phyloP scores from a whole-genome alignment of 2,888 invertebrate species.

The Campoletis raptor region DNA sequence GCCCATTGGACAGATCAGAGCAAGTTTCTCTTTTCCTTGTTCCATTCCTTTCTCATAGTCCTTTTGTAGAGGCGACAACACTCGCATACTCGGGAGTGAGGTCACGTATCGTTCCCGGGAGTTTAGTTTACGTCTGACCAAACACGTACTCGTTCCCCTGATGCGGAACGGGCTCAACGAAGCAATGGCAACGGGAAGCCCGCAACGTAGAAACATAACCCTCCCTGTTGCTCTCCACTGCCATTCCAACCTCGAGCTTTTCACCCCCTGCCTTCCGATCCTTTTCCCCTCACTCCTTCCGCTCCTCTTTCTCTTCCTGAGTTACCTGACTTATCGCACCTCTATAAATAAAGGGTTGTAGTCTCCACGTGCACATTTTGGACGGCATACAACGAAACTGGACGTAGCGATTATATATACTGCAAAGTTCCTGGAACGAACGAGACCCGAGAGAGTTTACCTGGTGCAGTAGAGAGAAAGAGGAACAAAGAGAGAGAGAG shows the following conservation, averaged over 20 bases:
- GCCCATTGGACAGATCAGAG: constrained; percentile 22
- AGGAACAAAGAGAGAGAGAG: constrained; percentile 8
- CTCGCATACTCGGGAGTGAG: constrained; percentile 53
- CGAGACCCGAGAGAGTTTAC: constrained; percentile 51
- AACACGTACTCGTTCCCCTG: constrained; percentile 69
- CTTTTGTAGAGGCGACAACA: constrained; percentile 32
- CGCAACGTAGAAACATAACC: constrained; percentile 54
- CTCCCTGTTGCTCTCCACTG: constrained; percentile 5
- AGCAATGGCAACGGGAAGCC: constrained; percentile 52
- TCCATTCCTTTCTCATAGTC: background rate
- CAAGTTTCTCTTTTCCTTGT: constrained; percentile 36
- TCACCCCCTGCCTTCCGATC: constrained; percentile 16
- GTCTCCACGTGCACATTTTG: constrained; percentile 55
- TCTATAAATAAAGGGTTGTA: constrained; percentile 70
- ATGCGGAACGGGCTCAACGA: constrained; percentile 67
- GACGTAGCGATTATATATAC: constrained; percentile 61
- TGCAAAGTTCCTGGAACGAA: constrained; percentile 66
- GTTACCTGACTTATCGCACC: constrained; percentile 68
- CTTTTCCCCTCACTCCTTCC: constrained; percentile 24
- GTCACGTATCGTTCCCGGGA: constrained; percentile 69
- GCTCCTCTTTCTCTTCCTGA: constrained; percentile 32
- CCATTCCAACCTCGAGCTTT: constrained; percentile 25
- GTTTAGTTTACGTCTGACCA: constrained; percentile 70
- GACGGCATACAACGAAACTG: constrained; percentile 47
- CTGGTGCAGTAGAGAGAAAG: constrained; percentile 12